Evolutionary conservation across 53 echinoderm and acorn worm genomes (phyloP).

Genomic region (Apostichopus leukothele): DNA sequence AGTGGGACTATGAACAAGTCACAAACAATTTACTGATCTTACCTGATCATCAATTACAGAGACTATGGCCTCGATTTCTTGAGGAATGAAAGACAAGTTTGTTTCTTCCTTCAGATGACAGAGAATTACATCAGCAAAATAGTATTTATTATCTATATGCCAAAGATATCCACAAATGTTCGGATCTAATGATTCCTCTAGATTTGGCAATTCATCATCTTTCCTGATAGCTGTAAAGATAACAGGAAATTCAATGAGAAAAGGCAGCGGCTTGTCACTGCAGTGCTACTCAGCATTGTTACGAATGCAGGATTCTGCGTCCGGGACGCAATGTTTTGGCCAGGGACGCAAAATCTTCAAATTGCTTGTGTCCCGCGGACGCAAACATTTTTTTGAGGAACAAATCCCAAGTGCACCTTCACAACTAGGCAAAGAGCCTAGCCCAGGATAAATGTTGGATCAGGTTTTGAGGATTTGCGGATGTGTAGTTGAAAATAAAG

Average conservation of each 20-base stretch:
- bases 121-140: conserved; percentile 76
- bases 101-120: conserved; percentile 50
- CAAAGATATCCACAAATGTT: conserved; percentile 80
- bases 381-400: too few relatives aligned
- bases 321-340: too few relatives aligned
- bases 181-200: neutral
- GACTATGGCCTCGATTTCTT: conserved; percentile 72
- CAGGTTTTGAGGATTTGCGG: too few relatives aligned
- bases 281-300: too few relatives aligned
- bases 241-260: neutral
- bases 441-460: too few relatives aligned
- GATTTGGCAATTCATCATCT: neutral
- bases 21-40: conserved; percentile 8
- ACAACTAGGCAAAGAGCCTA: too few relatives aligned
- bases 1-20: neutral
- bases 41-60: conserved; percentile 79
- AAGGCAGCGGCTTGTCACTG: too few relatives aligned
- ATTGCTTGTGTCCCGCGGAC: too few relatives aligned
- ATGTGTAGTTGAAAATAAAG: too few relatives aligned
- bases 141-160: conserved; percentile 89
- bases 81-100: conserved; percentile 13
- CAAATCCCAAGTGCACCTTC: too few relatives aligned
- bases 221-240: conserved; percentile 4
- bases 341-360: too few relatives aligned
- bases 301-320: too few relatives aligned